Conservation (phyloP, 1,140 invertebrate genomes). For the Diprion similis region DNA sequence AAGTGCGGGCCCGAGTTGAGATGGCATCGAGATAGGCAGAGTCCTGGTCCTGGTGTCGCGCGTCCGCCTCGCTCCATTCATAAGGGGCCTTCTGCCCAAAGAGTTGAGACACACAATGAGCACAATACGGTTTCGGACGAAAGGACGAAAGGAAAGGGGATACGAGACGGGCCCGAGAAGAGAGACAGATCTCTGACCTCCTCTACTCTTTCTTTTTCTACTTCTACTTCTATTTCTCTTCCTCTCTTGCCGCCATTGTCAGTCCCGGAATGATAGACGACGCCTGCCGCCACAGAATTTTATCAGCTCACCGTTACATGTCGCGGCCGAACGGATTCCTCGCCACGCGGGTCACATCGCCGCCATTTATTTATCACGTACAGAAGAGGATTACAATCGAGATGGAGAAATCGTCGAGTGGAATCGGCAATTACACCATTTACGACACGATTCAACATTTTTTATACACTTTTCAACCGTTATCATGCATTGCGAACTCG, state of each 20-base stretch:
- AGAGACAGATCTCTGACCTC: no score
- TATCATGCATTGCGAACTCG: no score
- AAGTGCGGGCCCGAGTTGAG: constrained; percentile 26
- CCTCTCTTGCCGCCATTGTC: neutral
- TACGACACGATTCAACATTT: no score
- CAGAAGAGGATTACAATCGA: no score
- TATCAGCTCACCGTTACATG: constrained; percentile 24
- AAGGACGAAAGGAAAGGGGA: neutral
- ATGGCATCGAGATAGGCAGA: constrained; percentile 7
- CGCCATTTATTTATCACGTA: no score
- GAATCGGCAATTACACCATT: no score
- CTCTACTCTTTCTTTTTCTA: no score
- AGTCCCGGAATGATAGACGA: constrained; percentile 28
- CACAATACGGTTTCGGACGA: constrained; percentile 5
- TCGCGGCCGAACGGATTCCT: constrained; percentile 1
- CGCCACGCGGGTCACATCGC: no score
- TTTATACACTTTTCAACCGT: no score
- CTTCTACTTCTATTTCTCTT: neutral
- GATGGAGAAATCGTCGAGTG: no score
- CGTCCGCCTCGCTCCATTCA: constrained; percentile 14
- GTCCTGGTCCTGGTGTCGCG: constrained; percentile 6
- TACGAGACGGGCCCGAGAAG: neutral
- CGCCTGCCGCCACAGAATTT: constrained; percentile 25
- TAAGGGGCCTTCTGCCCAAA: neutral
- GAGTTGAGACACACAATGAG: constrained; percentile 4